Evolutionary conservation across 2,888 invertebrate genomes (phyloP), one percentile per base, ranked within the genome.

Genomic region (Bombylius major): DNA sequence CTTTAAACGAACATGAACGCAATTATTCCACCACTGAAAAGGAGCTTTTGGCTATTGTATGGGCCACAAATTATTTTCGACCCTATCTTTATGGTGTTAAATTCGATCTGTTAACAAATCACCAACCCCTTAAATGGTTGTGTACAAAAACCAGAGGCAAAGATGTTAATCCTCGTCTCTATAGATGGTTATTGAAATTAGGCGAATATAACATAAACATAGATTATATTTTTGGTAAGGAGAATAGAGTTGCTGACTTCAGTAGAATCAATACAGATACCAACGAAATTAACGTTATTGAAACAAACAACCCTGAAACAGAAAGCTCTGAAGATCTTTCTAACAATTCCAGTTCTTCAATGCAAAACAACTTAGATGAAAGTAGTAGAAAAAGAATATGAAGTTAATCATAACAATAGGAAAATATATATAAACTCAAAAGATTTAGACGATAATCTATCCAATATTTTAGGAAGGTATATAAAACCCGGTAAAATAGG

Each of bases 81-180:
- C n/a, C n/a, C n/a, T n/a, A n/a, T n/a, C 32, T 71, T 5, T 69
- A 65, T 51, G 70, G 69, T 1, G 62, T 62, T 32, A 64, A 55
- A 48, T 61, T 60, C 44, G 48, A 58, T 47, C 9, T 60, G 11
- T 52, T 50, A 54, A 57, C 58, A 7, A 58, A 63, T 53, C 60
- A 59, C 42, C 59, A 62, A 52, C 58, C 60, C 34, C 50, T 61
- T 31, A 62, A 61, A 45, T 62, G 56, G 60, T 36, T 60, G 7
- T 53, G 56, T 11, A 48, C 58, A 11, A 60, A 60, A 46, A 49
- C 56, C 39, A n/a, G 46, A 31, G 58, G 57, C 7, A 62, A 59
- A 46, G 57, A 61, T 55, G 59, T 61, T 6, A 59, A 53, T 50
- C 58, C 59, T 13, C 49, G 57, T 46, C 51, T 60, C 14, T 56